phyloP scores from a whole-genome alignment of 2,888 invertebrate species.

The Ophion ellenae region DNA sequence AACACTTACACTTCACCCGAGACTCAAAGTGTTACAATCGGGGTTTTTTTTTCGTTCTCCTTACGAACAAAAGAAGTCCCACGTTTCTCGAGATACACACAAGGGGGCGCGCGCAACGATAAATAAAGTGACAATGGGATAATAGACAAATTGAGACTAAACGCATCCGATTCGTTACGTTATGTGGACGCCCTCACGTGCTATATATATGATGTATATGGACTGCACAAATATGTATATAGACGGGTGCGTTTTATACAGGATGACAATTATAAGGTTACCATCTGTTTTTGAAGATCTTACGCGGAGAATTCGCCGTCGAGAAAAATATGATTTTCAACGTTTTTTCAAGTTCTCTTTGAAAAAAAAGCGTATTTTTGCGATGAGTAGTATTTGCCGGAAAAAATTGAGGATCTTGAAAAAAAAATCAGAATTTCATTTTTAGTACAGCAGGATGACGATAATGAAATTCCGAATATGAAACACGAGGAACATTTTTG shows the following conservation, averaged over 20 bases:
- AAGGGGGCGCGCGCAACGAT: conserved; percentile 76
- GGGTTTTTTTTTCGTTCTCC: conserved; percentile 19
- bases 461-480: no score
- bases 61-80: conserved; percentile 66
- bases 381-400: no score
- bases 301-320: no score
- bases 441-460: no score
- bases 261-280: not conserved
- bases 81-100: conserved; percentile 64
- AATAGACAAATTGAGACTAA: conserved; percentile 82
- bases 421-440: no score
- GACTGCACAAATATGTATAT: not conserved
- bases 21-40: conserved; percentile 9
- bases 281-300: no score
- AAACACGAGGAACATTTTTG: no score
- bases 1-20: not conserved
- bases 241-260: conserved; percentile 16
- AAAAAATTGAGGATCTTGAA: no score
- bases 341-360: no score
- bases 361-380: no score
- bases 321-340: no score
- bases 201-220: not conserved
- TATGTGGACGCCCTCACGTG: conserved; percentile 69
- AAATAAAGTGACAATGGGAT: conserved; percentile 81
- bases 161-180: conserved; percentile 79